Base-by-base conservation (phyloP, 2,113 vertebrate genomes). In the Mola mola region DNA sequence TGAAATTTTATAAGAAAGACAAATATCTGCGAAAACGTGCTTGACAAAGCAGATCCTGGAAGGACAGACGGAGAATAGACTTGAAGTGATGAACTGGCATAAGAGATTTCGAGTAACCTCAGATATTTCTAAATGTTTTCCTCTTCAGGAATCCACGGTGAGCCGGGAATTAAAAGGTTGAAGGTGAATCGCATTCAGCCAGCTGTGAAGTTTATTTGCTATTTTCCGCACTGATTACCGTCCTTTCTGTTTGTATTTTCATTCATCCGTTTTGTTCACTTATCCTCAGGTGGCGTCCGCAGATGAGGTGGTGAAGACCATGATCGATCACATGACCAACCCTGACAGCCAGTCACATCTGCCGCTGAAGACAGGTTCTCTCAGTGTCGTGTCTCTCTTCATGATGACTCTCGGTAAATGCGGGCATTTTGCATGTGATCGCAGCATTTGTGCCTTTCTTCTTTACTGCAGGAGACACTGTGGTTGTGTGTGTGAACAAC, bases 401-500 rank as follows among this genome's bases (percentile, higher is more conserved):
- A 2, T 3, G 1, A 6, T n/a, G 2, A 6, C 4, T 26, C 8
- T 38, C 2, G 10, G 9, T 20, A 3, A 15, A 1, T 15, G 17
- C 16, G 3, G 13, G 0, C 7, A 0, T 13, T 24, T 25, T 56
- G 2, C 3, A 7, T 37, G 16, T 12, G 4, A 25, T 17, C 31
- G 8, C 9, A 2, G 4, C 48, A 26, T 31, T 34, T 26, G 36
- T 16, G n/a, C 74, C 8, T 13, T 36, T 46, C 3, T 0, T 61
- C 10, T 29, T 20, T 6, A 0, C 1, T 2, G 8, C 76, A 98
- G 96, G 95, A 26, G 92, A 92, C 75, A 83, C 61, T 0, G 92
- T 97, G 62, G 89, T 96, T 36, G 76, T 99, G 16, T 89, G 97
- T 66, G 95, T 98, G 62, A 99, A 99, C 89, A 98, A 98, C 83